Base-by-base conservation (phyloP, 2,888 invertebrate genomes). In the Diplazon laetatorius region DNA sequence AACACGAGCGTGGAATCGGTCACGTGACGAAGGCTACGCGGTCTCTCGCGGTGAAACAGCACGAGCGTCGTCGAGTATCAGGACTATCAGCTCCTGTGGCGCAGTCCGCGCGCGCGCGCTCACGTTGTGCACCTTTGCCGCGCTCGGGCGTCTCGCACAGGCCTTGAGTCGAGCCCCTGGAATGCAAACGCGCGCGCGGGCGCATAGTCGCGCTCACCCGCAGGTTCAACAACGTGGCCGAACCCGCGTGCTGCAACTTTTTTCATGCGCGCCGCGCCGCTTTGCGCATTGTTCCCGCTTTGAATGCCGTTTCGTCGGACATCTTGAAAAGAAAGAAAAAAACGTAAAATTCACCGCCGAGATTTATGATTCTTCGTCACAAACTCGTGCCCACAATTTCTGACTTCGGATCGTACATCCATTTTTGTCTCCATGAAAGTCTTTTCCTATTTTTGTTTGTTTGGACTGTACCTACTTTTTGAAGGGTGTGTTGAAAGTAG, bases 91-190 rank as follows among this genome's bases (percentile, higher is more conserved):
- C 44, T 71, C 37, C 69, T 42, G 72, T 65, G 62, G 65, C 57
- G 30, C 46, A 57, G 6, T 6, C 30, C 30, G 30, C n/a, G n/a
- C n/a, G 18, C 42, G 52, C 42, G 42, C 30, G 22, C 52, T 60
- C 25, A n/a, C 30, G 25, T 70, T 48, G 52, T 60, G 76, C 30
- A 78, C 72, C 78, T 77, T 79, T 78, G 75, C 74, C 57, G 50
- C 70, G 68, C 60, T 63, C 72, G 39, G 6, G 66, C 79, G 59
- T 66, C 82, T n/a, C n/a, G n/a, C n/a, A 70, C 78, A 83, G 86
- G 82, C 86, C 86, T 88, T 87, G 87, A 86, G 85, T 86, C 86
- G 85, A 84, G 85, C 83, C 85, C 84, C 79, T 87, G 88, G 87
- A 89, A 89, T 88, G 88, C 83, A 83, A 83, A 80, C 81, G 82